Base-by-base conservation (phyloP, 2,113 vertebrate genomes). In the Orthonyx spaldingii region DNA sequence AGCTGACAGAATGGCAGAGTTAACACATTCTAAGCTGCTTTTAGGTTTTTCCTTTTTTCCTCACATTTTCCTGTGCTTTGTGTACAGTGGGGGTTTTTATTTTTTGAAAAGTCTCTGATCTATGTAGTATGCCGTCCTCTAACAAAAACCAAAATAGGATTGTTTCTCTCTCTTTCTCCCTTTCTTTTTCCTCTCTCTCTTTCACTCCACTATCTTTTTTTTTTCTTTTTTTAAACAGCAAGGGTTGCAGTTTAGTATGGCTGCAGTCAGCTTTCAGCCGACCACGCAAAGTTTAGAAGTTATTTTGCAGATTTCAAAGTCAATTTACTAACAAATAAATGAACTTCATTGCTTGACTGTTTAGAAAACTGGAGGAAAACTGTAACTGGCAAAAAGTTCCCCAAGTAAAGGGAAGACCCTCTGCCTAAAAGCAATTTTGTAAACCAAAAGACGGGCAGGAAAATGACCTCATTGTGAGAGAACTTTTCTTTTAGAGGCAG, bases 1-100 rank as follows among this genome's bases (percentile, higher is more conserved):
- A 98, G 98, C 98, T 98, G 98, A 98, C 98, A 98, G 98, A 98
- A 98, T 98, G 97, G 98, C 98, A 98, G 98, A 98, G 98, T 98
- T 98, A 98, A 98, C 98, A 98, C 98, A 98, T 98, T 98, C 98
- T 98, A 98, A 98, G 98, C 98, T 98, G 98, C 98, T 98, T 98
- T 98, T 98, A 96, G 95, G 95, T 96, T 97, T 96, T 96, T 87
- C 96, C 96, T 97, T 97, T 97, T 97, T 97, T 95, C 98, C 97
- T 97, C 97, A 97, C 98, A 97, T 98, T 98, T 98, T 98, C 98
- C 98, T 98, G 98, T 98, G 98, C 98, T 98, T 98, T 98, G 98
- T 98, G 97, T 98, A 98, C 98, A 98, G 98, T 98, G 98, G 98
- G 98, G 98, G 97, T 98, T 98, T 98, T 97, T 98, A 97, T 98